These are phyloP conservation scores for Linyphia triangularis DNA, from an alignment of 2,888 invertebrate species.

Conservation along the genomic window DNA sequence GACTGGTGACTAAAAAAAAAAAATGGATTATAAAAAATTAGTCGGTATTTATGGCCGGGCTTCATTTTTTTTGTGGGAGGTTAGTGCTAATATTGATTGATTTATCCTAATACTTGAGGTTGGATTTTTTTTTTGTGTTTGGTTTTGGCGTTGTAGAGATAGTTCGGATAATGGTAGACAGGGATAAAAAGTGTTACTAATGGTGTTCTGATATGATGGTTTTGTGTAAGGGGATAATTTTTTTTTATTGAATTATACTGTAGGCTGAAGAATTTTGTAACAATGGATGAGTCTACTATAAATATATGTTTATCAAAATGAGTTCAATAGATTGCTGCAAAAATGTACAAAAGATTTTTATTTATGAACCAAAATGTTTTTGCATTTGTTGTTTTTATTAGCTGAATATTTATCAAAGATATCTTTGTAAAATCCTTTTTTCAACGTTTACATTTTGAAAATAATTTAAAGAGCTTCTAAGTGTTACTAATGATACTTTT, in stretches of 20 bases:
- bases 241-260: background rate
- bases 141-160: slow-evolving; percentile 5
- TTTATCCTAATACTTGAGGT: slow-evolving; percentile 27
- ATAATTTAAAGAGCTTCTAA: too few relatives aligned
- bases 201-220: background rate
- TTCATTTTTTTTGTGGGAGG: slow-evolving; percentile 14
- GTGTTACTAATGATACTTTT: too few relatives aligned
- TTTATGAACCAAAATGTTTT: too few relatives aligned
- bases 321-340: too few relatives aligned
- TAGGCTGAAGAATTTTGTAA: background rate
- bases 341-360: too few relatives aligned
- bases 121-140: slow-evolving; percentile 19
- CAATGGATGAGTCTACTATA: too few relatives aligned
- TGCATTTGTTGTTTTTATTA: too few relatives aligned
- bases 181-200: slow-evolving; percentile 8
- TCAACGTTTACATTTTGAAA: too few relatives aligned
- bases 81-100: slow-evolving; percentile 70
- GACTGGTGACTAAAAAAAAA: slow-evolving; percentile 11
- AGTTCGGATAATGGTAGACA: background rate
- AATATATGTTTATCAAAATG: too few relatives aligned
- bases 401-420: too few relatives aligned
- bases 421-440: too few relatives aligned
- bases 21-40: slow-evolving; percentile 49
- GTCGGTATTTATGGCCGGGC: slow-evolving; percentile 43
- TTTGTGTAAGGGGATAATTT: background rate